Base-by-base conservation (phyloP, 2,888 invertebrate genomes). In the Drosophila antonietae region DNA sequence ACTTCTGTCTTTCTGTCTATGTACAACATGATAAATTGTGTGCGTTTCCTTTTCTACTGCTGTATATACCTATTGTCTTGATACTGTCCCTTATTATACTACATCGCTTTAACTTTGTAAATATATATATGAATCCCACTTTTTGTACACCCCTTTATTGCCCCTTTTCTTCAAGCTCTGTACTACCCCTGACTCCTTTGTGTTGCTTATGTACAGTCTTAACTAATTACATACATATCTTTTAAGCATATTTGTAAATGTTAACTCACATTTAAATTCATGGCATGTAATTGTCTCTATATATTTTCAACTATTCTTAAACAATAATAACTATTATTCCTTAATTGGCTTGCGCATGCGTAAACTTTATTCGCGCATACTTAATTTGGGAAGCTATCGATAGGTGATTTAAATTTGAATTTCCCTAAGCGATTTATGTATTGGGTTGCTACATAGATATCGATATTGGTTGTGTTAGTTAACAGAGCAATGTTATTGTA, bases 11-110 rank as follows among this genome's bases (percentile, higher is more conserved):
- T 72, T 76, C 73, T 86, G 63, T 81, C 71, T 79, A 58, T 72
- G 47, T 62, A 78, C 58, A 8, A 52, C 15, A 65, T 60, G 63
- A 35, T 51, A 58, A 68, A 58, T 52, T 88, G 73, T 83, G 81
- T 78, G 57, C 72, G 69, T 73, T 78, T 71, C 68, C 47, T 55
- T 51, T 51, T 60, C 78, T 59, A 66, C 83, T 70, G 78, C 78
- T 83, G 83, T 83, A 88, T 59, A 78, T 83, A 88, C 57, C 75
- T 86, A 78, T 75, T 80, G 83, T 83, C 81, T 72, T 67, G 68
- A 67, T 75, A 67, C 65, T 78, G 60, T 59, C 69, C 55, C 58
- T 12, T 43, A 75, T 41, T 44, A 14, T 20, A 49, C 49, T 49
- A 20, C 35, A 68, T 84, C 68, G 79, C 80, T 85, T 76, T 57